A percentile compares a stretch with the other conserved stretches of the same genome.
These are phyloP conservation scores for Pluvianellus socialis DNA, from an alignment of 2,113 vertebrate species.

Conservation along the genomic window DNA sequence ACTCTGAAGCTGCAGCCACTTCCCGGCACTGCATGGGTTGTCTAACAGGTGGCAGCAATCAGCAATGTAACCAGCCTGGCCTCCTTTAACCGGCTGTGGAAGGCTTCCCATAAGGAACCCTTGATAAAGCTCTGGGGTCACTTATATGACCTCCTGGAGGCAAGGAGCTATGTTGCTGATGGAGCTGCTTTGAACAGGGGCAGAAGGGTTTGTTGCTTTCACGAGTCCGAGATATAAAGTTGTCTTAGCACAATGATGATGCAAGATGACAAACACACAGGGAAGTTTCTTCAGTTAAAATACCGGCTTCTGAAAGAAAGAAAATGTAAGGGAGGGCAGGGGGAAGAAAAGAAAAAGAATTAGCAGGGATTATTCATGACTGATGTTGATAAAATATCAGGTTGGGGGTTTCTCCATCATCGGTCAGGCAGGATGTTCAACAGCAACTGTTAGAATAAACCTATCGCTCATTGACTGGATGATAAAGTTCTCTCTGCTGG, in stretches of 20 bases:
- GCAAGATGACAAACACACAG: neutral
- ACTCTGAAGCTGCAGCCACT: neutral
- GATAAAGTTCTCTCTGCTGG: neutral
- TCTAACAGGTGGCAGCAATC: too few relatives aligned
- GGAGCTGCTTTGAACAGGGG: neutral
- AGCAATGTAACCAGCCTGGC: neutral
- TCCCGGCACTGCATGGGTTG: neutral
- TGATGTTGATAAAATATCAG: neutral
- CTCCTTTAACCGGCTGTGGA: neutral
- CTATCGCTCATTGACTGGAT: neutral
- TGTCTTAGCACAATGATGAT: neutral
- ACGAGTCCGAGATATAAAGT: neutral
- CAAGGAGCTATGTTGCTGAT: neutral
- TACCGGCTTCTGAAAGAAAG: neutral
- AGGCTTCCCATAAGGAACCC: neutral
- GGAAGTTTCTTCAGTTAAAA: neutral
- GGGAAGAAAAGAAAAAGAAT: neutral
- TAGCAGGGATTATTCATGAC: neutral
- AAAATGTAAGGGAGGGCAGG: neutral
- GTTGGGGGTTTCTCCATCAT: neutral
- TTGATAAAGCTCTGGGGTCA: neutral
- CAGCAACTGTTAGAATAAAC: neutral
- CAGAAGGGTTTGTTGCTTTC: neutral
- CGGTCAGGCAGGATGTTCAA: neutral
- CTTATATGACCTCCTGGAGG: neutral